phyloP scores from a whole-genome alignment of 2,797 vertebrate species.

The Gorsachius magnificus region DNA sequence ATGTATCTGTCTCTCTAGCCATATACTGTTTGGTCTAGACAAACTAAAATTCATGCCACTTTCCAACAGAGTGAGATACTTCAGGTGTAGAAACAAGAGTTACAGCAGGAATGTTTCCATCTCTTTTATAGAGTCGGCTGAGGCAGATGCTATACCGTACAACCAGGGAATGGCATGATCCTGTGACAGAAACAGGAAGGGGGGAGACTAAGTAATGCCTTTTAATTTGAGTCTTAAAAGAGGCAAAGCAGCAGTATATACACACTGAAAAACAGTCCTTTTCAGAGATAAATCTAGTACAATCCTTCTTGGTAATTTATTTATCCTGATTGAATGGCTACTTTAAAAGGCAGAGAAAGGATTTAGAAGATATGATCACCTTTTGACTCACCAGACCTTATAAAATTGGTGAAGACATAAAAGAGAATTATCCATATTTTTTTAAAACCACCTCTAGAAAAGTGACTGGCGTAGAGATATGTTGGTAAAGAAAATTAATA shows the following conservation, averaged over 20 bases:
- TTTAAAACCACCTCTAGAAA: neutral
- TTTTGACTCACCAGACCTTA: neutral
- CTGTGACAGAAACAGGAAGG: neutral
- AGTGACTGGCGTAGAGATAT: neutral
- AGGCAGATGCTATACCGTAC: neutral
- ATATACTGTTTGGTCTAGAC: neutral
- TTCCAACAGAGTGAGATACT: neutral
- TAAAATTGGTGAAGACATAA: neutral
- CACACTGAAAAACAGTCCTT: neutral
- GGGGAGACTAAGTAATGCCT: neutral
- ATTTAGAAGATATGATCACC: neutral
- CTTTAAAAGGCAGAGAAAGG: neutral
- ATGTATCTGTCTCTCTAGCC: neutral
- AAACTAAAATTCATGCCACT: neutral
- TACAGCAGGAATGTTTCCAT: neutral
- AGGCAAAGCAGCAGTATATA: neutral
- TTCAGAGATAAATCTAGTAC: neutral
- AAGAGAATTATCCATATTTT: neutral
- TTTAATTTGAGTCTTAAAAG: neutral
- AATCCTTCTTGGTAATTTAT: neutral
- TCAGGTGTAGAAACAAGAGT: neutral
- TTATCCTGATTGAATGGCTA: neutral
- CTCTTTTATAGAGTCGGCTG: neutral
- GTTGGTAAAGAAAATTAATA: neutral
- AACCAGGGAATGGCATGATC: neutral